Evolutionary conservation across 30 jellyfish, hydroid and myxozoan genomes (phyloP).

Genomic region (Pelagia noctiluca): DNA sequence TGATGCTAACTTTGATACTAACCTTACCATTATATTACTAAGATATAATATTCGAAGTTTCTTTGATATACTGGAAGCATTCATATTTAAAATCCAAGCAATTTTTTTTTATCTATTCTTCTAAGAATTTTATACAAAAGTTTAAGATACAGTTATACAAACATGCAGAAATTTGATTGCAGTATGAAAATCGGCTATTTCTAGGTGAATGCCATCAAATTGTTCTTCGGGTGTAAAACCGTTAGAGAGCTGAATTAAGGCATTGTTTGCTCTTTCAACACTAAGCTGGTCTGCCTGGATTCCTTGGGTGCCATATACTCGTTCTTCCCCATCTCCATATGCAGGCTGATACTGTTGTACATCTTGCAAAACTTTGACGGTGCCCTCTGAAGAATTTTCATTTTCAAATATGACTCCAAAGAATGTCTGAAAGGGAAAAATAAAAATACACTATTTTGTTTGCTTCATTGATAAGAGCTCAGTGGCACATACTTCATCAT

Average conservation of each 20-base stretch:
- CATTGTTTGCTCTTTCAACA: constrained; percentile 41
- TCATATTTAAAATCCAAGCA: no score
- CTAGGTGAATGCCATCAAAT: constrained; percentile 50
- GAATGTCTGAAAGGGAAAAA: constrained; percentile 16
- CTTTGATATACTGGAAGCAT: background rate
- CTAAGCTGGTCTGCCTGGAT: constrained; percentile 50
- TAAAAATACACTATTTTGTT: no score
- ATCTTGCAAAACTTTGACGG: constrained; percentile 41
- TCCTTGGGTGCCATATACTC: constrained; percentile 39
- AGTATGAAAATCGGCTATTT: constrained; percentile 45
- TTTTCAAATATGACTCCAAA: constrained; percentile 44
- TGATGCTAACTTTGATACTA: background rate
- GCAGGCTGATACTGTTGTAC: constrained; percentile 61
- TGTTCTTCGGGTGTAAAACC: constrained; percentile 56
- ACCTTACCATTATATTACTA: background rate
- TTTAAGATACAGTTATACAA: no score
- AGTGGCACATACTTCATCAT: no score
- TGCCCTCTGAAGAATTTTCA: constrained; percentile 56
- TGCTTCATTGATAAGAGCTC: no score
- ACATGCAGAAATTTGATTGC: constrained; percentile 62
- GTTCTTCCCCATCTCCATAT: constrained; percentile 39
- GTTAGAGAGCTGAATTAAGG: constrained; percentile 32
- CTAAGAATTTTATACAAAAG: no score
- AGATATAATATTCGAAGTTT: background rate
- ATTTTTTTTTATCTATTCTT: no score